These are phyloP conservation scores for Asobara japonica DNA, from an alignment of 1,140 invertebrate genomes.

Conservation along the genomic window DNA sequence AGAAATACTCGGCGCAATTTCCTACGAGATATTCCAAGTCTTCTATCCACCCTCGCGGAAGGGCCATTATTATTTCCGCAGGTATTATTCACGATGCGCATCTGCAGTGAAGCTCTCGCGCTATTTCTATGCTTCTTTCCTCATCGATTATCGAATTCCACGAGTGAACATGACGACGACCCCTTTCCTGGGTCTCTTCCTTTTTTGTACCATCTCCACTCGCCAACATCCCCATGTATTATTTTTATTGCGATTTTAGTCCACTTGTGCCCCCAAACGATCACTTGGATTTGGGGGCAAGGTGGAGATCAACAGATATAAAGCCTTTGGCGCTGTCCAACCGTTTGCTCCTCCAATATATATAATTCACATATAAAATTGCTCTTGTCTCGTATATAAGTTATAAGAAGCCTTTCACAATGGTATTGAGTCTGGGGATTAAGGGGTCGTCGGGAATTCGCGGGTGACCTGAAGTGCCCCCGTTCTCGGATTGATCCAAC, in stretches of 20 bases:
- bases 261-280: too few species aligned
- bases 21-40: slow-evolving; percentile 24
- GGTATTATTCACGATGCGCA: slow-evolving; percentile 39
- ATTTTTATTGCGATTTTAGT: not conserved
- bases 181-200: slow-evolving; percentile 11
- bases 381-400: too few species aligned
- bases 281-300: too few species aligned
- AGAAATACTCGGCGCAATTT: slow-evolving; percentile 17
- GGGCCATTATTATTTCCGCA: slow-evolving; percentile 38
- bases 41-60: slow-evolving; percentile 10
- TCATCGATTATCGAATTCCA: slow-evolving; percentile 38
- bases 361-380: too few species aligned
- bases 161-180: slow-evolving; percentile 29
- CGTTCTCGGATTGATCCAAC: too few species aligned
- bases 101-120: slow-evolving; percentile 31
- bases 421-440: too few species aligned
- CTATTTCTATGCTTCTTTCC: slow-evolving; percentile 26
- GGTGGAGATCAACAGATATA: too few species aligned
- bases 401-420: too few species aligned
- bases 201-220: slow-evolving; percentile 10
- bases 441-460: too few species aligned
- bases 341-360: too few species aligned
- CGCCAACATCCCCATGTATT: not conserved
- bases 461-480: too few species aligned
- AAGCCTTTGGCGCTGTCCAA: too few species aligned